Evolutionary conservation across 2,888 invertebrate genomes (phyloP).

Genomic region (Dysmachus trigonus): DNA sequence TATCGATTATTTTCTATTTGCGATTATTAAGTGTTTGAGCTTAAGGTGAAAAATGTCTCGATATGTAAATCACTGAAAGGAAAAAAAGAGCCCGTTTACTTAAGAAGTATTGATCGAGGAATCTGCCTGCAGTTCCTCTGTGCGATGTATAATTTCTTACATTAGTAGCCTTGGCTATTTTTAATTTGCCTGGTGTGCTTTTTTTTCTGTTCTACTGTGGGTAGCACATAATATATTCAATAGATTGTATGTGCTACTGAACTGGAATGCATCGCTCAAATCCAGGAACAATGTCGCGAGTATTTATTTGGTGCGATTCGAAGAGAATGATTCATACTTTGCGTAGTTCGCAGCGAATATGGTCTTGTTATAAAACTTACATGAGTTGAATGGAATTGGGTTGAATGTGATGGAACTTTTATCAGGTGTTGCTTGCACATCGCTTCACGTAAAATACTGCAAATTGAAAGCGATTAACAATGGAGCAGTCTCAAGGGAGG

Average conservation of each 20-base stretch:
- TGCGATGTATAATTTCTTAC: background rate
- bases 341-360: background rate
- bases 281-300: background rate
- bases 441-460: constrained; percentile 22
- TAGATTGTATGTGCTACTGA: background rate
- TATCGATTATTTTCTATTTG: constrained; percentile 17
- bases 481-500: constrained; percentile 25
- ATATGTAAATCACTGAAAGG: background rate
- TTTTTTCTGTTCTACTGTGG: background rate
- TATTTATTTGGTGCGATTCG: background rate
- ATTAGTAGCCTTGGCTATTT: background rate
- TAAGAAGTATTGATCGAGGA: constrained; percentile 18
- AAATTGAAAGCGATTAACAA: constrained; percentile 3
- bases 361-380: background rate
- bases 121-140: background rate
- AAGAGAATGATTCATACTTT: constrained; percentile 13
- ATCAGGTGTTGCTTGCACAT: constrained; percentile 18
- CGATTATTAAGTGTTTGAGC: constrained; percentile 5
- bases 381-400: constrained; percentile 35
- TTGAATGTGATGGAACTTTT: constrained; percentile 37
- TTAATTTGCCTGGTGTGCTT: background rate
- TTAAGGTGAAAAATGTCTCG: background rate
- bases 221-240: background rate
- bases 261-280: background rate
- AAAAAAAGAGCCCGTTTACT: background rate